These are phyloP conservation scores for Syrrhaptes paradoxus DNA, from an alignment of 2,113 vertebrate species.

Conservation along the genomic window DNA sequence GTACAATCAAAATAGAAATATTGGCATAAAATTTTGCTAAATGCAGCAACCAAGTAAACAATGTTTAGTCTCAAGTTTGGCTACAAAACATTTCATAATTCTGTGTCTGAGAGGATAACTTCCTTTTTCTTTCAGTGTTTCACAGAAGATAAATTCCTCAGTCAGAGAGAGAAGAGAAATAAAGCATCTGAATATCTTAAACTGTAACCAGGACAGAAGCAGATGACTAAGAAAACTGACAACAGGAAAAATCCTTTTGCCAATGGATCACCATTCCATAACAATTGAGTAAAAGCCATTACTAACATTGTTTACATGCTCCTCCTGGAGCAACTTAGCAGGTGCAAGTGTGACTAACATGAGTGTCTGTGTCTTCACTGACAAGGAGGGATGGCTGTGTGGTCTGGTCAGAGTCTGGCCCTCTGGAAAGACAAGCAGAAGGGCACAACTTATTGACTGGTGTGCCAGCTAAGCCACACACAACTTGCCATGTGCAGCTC, in stretches of 20 bases:
- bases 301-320: neutral
- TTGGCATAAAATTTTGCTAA: neutral
- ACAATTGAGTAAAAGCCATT: neutral
- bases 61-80: neutral
- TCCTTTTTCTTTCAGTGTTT: neutral
- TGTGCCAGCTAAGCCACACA: neutral
- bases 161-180: neutral
- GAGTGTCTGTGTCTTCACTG: neutral
- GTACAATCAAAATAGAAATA: neutral
- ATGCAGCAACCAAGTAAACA: neutral
- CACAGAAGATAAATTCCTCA: neutral
- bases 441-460: neutral
- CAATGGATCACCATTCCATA: rapidly evolving
- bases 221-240: neutral
- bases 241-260: neutral
- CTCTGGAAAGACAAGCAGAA: neutral
- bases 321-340: neutral
- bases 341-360: neutral
- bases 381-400: neutral
- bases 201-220: neutral
- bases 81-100: neutral
- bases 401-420: neutral
- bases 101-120: neutral
- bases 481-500: neutral
- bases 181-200: neutral